Evolutionary conservation across 1,140 invertebrate species (phyloP).

Genomic region (Diploscapter pachys): DNA sequence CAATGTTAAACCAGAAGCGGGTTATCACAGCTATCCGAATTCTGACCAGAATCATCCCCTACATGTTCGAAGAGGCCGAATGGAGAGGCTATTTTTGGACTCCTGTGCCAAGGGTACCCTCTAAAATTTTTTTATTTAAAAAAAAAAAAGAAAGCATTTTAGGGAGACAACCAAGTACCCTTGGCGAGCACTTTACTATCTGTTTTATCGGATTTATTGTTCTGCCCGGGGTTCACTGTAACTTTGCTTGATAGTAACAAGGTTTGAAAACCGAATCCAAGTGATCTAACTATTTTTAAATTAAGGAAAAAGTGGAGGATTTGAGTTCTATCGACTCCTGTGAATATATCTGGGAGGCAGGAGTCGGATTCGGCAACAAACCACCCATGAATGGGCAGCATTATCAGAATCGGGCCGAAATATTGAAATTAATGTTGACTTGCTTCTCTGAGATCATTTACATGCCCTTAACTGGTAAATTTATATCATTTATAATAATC

Average conservation of each 20-base stretch:
- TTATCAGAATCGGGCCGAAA: slow-evolving; percentile 83
- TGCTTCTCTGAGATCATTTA: slow-evolving; percentile 98
- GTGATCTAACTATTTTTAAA: slow-evolving; percentile 9
- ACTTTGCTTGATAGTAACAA: slow-evolving; percentile 49
- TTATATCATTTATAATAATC: slow-evolving; percentile 2
- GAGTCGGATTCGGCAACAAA: slow-evolving; percentile 93
- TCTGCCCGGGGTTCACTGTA: slow-evolving; percentile 98
- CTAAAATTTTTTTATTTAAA: slow-evolving; percentile 21
- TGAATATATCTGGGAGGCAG: slow-evolving; percentile 99
- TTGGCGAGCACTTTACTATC: slow-evolving; percentile 44
- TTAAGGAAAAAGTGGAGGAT: slow-evolving; percentile 91
- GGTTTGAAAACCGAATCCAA: background rate
- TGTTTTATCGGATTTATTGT: slow-evolving; percentile 75
- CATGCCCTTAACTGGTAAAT: slow-evolving; percentile 72
- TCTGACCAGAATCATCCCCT: slow-evolving; percentile 88
- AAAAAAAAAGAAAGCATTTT: background rate
- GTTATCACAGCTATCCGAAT: slow-evolving; percentile 85
- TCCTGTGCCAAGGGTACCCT: slow-evolving; percentile 71
- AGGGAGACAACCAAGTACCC: slow-evolving; percentile 32
- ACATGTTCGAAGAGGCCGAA: slow-evolving; percentile 95
- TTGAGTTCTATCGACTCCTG: slow-evolving; percentile 91
- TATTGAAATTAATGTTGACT: slow-evolving; percentile 86
- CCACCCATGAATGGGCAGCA: slow-evolving; percentile 76
- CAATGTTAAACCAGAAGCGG: slow-evolving; percentile 65
- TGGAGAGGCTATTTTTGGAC: slow-evolving; percentile 99